These are phyloP conservation scores for Alectoris magna DNA, from an alignment of 2,797 vertebrate species.

Conservation along the genomic window DNA sequence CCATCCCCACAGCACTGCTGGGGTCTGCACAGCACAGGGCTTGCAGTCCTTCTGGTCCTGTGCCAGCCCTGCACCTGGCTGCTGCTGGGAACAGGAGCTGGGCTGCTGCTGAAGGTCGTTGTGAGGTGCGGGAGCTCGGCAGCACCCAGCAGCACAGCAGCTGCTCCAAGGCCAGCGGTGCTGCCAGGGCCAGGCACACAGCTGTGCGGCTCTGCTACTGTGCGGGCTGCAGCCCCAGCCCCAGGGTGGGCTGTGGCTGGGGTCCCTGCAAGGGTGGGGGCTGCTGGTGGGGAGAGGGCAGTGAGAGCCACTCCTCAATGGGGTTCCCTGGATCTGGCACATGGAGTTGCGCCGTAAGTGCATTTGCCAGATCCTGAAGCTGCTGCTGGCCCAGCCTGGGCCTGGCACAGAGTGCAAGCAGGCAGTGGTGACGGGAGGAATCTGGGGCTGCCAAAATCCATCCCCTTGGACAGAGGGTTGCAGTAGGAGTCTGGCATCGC, in stretches of 20 bases:
- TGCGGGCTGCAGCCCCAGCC: background rate
- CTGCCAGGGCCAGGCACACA: rapidly evolving
- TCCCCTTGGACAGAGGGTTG: background rate
- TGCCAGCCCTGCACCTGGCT: background rate
- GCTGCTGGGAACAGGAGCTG: background rate
- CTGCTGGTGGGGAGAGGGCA: background rate
- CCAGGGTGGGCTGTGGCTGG: background rate
- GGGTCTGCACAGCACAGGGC: background rate
- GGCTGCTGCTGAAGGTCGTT: conserved; percentile 19
- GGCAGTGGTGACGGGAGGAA: background rate
- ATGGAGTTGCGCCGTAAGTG: background rate
- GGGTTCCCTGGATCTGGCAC: rapidly evolving
- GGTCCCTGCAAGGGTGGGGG: background rate
- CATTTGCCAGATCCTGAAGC: background rate
- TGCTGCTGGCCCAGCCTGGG: too few relatives aligned
- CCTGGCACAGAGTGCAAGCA: background rate
- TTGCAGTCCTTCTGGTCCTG: background rate
- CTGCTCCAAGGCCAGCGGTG: background rate
- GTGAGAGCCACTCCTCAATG: background rate
- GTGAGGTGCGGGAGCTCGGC: background rate
- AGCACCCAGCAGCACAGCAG: rapidly evolving
- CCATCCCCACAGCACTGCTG: background rate
- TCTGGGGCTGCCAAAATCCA: background rate
- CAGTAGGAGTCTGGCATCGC: background rate
- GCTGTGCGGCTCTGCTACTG: background rate